Conservation (phyloP, 1,140 invertebrate genomes). For the Eupeodes corollae region DNA sequence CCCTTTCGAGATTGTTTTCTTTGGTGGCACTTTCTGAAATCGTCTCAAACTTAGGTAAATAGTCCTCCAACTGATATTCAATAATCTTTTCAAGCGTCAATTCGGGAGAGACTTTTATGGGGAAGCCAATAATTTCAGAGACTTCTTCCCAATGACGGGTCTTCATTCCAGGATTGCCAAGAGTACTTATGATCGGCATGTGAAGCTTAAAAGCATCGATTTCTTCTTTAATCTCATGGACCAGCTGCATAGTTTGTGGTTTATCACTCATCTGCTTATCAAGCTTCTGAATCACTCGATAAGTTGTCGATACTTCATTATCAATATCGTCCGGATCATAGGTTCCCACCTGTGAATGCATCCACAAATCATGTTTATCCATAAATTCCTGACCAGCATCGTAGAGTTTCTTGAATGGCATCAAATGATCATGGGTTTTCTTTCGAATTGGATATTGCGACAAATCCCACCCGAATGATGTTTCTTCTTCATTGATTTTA, state of each 20-base stretch:
- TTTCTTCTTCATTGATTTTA: slow-evolving; percentile 85
- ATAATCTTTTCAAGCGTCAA: slow-evolving; percentile 83
- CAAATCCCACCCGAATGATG: slow-evolving; percentile 76
- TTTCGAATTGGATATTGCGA: slow-evolving; percentile 81
- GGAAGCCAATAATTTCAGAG: slow-evolving; percentile 89
- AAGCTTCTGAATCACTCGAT: slow-evolving; percentile 73
- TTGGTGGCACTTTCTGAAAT: slow-evolving; percentile 94
- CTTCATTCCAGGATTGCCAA: slow-evolving; percentile 91
- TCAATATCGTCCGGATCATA: slow-evolving; percentile 85
- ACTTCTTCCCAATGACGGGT: slow-evolving; percentile 91
- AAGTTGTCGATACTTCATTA: slow-evolving; percentile 64
- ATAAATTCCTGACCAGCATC: slow-evolving; percentile 79
- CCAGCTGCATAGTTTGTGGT: slow-evolving; percentile 52
- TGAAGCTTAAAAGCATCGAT: slow-evolving; percentile 86
- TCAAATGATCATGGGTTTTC: slow-evolving; percentile 56
- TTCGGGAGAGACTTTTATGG: slow-evolving; percentile 73
- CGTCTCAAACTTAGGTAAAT: slow-evolving; percentile 79
- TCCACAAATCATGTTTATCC: slow-evolving; percentile 71
- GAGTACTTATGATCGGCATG: slow-evolving; percentile 78
- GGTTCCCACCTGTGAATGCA: slow-evolving; percentile 68
- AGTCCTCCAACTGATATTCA: slow-evolving; percentile 83
- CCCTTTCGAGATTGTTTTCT: slow-evolving; percentile 86
- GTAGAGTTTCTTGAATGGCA: slow-evolving; percentile 81
- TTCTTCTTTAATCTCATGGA: slow-evolving; percentile 46
- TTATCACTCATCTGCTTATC: slow-evolving; percentile 73